Conservation (phyloP, 2,797 vertebrate genomes). For the Molothrus ater region DNA sequence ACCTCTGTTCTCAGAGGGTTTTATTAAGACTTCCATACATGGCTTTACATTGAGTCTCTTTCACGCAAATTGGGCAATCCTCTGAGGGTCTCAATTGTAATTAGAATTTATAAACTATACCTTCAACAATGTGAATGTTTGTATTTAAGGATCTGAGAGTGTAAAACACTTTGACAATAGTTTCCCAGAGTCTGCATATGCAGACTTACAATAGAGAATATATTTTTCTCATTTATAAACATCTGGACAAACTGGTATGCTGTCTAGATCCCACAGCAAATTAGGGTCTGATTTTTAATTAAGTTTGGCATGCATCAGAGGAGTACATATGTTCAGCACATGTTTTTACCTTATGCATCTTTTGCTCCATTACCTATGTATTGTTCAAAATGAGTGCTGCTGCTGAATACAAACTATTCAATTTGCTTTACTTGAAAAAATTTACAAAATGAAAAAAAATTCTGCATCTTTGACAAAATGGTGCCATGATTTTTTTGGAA, state of each 20-base stretch:
- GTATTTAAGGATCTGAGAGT: constrained; percentile 22
- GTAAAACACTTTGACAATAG: background rate
- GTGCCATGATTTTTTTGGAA: background rate
- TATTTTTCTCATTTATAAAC: constrained; percentile 46
- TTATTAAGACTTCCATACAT: constrained; percentile 1
- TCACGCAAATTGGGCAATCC: background rate
- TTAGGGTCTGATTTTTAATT: constrained; percentile 65
- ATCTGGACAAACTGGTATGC: constrained; percentile 15
- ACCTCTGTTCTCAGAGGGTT: background rate
- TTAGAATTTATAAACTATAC: background rate
- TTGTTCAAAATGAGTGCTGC: constrained; percentile 15
- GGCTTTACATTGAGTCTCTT: background rate
- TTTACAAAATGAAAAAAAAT: background rate
- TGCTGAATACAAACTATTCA: background rate
- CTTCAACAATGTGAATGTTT: constrained; percentile 1
- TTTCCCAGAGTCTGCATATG: constrained; percentile 7
- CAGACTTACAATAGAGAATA: background rate
- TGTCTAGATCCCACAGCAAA: constrained; percentile 53
- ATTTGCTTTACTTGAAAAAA: background rate
- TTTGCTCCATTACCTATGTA: constrained; percentile 48
- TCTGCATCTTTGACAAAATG: background rate
- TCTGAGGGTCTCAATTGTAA: background rate
- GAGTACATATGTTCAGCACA: constrained; percentile 66
- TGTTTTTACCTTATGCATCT: constrained; percentile 58
- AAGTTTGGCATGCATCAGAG: constrained; percentile 51